Conservation (phyloP, 2,113 vertebrate species). For the Aptenodytes forsteri region DNA sequence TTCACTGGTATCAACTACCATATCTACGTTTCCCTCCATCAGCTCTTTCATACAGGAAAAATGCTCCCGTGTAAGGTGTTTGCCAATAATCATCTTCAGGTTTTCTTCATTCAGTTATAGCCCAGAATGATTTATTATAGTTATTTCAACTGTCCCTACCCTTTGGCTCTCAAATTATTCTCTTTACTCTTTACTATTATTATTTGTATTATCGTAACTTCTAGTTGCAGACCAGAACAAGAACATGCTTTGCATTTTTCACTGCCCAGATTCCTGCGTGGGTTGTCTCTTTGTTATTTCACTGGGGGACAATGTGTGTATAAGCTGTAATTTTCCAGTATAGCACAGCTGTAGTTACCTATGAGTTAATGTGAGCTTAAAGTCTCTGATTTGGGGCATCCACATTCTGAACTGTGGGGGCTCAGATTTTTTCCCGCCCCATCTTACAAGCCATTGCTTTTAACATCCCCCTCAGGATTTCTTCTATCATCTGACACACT, state of each 20-base stretch:
- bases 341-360: not conserved
- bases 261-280: not conserved
- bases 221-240: not conserved
- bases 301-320: not conserved
- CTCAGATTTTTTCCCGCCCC: not conserved
- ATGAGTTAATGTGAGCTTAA: not conserved
- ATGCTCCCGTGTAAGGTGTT: not conserved
- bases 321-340: not conserved
- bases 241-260: slow-evolving; percentile 2
- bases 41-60: not conserved
- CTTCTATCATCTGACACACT: not conserved
- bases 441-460: not conserved
- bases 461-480: not conserved
- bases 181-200: slow-evolving; percentile 25
- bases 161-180: not conserved
- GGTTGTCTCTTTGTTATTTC: not conserved
- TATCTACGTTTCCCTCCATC: not conserved
- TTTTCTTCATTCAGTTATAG: not conserved
- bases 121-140: slow-evolving; percentile 43
- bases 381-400: not conserved
- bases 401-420: rapidly evolving
- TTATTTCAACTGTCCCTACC: slow-evolving; percentile 32
- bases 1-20: not conserved
- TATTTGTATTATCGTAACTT: slow-evolving; percentile 13
- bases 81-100: not conserved